Conservation (phyloP, 2,113 vertebrate genomes). For the Oryzias curvinotus region DNA sequence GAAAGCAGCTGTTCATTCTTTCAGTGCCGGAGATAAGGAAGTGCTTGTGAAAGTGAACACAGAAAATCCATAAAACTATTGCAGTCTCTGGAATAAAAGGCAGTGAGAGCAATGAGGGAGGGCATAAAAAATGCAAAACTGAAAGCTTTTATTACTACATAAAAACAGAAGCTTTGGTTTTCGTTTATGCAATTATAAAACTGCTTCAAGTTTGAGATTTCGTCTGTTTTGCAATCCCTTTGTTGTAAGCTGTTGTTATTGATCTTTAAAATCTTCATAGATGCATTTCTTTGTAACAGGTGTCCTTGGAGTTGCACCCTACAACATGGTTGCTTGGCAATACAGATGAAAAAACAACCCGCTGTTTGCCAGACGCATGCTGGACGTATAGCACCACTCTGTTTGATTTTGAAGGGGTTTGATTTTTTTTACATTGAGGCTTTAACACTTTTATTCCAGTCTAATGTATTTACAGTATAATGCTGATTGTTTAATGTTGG, state of each 20-base stretch:
- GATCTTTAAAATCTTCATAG: slow-evolving; percentile 1
- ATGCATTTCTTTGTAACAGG: slow-evolving; percentile 13
- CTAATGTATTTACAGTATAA: too few species aligned
- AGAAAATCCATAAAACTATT: slow-evolving; percentile 24
- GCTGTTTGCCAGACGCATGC: not conserved
- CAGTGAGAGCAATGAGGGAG: slow-evolving; percentile 26
- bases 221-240: not conserved
- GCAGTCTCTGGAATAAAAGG: slow-evolving; percentile 26
- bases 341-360: slow-evolving; percentile 13
- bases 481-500: too few species aligned
- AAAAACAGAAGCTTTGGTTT: not conserved
- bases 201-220: not conserved
- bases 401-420: not conserved
- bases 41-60: not conserved
- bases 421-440: too few species aligned
- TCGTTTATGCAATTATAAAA: too few species aligned
- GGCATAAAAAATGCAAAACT: not conserved
- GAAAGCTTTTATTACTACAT: not conserved
- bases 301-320: slow-evolving; percentile 10
- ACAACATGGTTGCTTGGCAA: slow-evolving; percentile 11
- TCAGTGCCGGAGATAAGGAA: slow-evolving; percentile 30
- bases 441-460: too few species aligned
- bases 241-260: slow-evolving; percentile 3
- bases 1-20: slow-evolving; percentile 17
- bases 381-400: not conserved